Evolutionary conservation across 2,113 vertebrate genomes (phyloP).

Genomic region (Xenopus laevis): DNA sequence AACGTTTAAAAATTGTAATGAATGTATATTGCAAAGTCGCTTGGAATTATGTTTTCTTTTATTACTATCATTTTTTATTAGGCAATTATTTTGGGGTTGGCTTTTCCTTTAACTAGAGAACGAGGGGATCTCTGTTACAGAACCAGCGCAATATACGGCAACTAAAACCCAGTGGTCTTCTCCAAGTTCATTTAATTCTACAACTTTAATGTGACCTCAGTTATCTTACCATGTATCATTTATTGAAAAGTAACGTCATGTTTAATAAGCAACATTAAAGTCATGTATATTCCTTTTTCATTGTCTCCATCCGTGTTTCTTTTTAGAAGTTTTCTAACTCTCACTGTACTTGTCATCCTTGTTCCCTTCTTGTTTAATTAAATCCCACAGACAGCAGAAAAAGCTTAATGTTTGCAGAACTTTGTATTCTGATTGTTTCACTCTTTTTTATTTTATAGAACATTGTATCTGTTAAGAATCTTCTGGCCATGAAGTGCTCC

Average conservation of each 20-base stretch:
- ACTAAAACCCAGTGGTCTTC: too few relatives aligned
- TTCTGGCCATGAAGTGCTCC: constrained; percentile 16
- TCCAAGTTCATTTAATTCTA: not conserved
- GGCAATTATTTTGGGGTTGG: too few relatives aligned
- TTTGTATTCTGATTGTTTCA: constrained; percentile 35
- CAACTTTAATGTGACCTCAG: too few relatives aligned
- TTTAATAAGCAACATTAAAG: too few relatives aligned
- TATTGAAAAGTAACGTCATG: too few relatives aligned
- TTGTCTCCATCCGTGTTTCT: not conserved
- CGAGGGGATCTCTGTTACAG: too few relatives aligned
- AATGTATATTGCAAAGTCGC: too few relatives aligned
- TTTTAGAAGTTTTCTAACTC: not conserved
- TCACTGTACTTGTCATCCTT: not conserved
- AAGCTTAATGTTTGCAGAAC: constrained; percentile 18
- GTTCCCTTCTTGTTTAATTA: constrained; percentile 37
- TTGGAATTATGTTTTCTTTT: too few relatives aligned
- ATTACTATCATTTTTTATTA: too few relatives aligned
- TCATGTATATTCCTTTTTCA: not conserved
- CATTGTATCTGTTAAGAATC: constrained; percentile 41
- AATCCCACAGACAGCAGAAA: constrained; percentile 25
- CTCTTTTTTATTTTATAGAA: constrained; percentile 40
- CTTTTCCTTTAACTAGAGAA: too few relatives aligned
- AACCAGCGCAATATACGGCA: too few relatives aligned
- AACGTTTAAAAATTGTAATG: too few relatives aligned
- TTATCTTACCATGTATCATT: not conserved